Percentiles rank a stretch among this genome's conserved stretches.
These are phyloP conservation scores for Gallinago nigripennis DNA, from an alignment of 2,797 vertebrate genomes.

Conservation along the genomic window DNA sequence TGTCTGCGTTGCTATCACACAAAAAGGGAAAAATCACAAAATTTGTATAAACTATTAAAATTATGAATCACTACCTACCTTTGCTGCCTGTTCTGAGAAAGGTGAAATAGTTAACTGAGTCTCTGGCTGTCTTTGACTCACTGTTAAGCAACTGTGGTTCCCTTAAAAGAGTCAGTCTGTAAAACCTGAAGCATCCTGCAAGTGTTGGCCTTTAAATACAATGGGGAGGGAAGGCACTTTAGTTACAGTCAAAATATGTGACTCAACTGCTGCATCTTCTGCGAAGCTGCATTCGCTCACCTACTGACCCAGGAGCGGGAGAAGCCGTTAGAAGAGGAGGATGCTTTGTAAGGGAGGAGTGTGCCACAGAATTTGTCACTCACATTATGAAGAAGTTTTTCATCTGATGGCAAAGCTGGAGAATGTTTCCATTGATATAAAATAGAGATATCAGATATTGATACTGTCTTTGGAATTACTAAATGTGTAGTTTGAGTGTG, in stretches of 20 bases:
- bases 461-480: background rate
- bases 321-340: background rate
- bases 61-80: background rate
- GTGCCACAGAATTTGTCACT: background rate
- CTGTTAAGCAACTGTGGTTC: background rate
- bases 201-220: background rate
- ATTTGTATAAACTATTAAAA: background rate
- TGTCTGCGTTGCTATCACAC: background rate
- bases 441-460: background rate
- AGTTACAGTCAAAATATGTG: background rate
- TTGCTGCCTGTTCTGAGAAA: background rate
- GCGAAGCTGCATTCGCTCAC: background rate
- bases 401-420: background rate
- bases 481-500: background rate
- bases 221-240: background rate
- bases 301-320: background rate
- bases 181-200: background rate
- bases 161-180: accelerated
- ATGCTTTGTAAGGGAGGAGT: background rate
- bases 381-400: background rate
- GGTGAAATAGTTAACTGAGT: background rate
- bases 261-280: background rate
- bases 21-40: background rate
- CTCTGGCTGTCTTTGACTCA: background rate
- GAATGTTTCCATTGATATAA: background rate